phyloP scores from a whole-genome alignment of 1,140 invertebrate genomes.

The Eumeta japonica region DNA sequence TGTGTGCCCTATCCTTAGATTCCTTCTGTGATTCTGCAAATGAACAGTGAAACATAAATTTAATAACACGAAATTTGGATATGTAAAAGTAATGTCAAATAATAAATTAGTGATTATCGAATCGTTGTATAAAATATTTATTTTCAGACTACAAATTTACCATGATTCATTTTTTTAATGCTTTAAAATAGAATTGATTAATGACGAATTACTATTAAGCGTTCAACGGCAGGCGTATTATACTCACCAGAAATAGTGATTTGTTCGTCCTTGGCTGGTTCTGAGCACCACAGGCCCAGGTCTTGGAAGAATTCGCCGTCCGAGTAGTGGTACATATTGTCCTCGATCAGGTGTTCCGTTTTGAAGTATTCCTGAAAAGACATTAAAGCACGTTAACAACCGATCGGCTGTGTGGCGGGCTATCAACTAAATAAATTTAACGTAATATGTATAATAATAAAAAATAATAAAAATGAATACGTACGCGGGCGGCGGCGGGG shows the following conservation, averaged over 20 bases:
- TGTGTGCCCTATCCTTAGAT: conserved; percentile 38
- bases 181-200: no score
- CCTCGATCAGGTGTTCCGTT: conserved; percentile 36
- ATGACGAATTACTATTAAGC: no score
- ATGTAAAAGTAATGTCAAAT: no score
- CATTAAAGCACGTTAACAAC: conserved; percentile 21
- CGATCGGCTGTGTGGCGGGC: conserved; percentile 9
- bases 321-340: conserved; percentile 43
- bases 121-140: no score
- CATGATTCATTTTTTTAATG: no score
- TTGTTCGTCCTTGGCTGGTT: conserved; percentile 37
- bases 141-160: no score
- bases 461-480: no score
- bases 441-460: conserved; percentile 21
- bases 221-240: no score
- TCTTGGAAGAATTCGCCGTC: conserved; percentile 53
- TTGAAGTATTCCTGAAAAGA: conserved; percentile 47
- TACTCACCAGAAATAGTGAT: conserved; percentile 45
- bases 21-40: conserved; percentile 30
- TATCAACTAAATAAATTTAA: conserved; percentile 31
- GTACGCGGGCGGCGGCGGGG: no score
- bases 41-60: background rate
- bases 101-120: no score
- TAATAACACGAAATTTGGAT: no score
- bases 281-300: conserved; percentile 43